Base-by-base conservation (phyloP, 2,113 vertebrate species). In the Geothlypis trichas region DNA sequence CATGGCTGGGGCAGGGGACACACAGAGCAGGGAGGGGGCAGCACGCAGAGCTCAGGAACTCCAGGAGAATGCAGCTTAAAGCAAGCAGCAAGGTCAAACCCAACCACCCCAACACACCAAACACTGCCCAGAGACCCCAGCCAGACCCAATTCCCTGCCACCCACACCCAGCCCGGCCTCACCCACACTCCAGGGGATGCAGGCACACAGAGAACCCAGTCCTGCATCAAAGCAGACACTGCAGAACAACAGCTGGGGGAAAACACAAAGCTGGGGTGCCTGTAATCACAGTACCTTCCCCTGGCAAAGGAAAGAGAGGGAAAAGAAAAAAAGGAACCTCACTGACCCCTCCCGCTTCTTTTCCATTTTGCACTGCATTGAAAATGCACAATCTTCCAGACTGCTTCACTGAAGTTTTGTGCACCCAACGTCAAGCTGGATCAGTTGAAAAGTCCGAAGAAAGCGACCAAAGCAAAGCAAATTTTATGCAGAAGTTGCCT, bases 11-110 rank as follows among this genome's bases (percentile, higher is more conserved):
- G 15, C 44, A 66, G 11, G 37, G 18, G 14, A 30, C 13, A 1
- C 5, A 62, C 15, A 1, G 0, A 10, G 7, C 47, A 2, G 0
- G 4, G 6, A 37, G n/a, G 0, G 2, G 2, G 21, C 57, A 51
- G 81, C 46, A 6, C 1, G 3, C 49, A 23, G 27, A 22, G 37
- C 4, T 8, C 6, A 1, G 5, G 7, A 72, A 2, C 67, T 9
- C 2, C 1, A 41, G 52, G 13, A 66, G 9, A 67, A 57, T 3
- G n/a, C 19, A 13, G 19, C 49, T 14, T 5, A 3, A 42, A 54
- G 7, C 28, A 72, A 23, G 24, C 1, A 21, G 39, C 55, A 17
- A 27, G 46, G 59, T 39, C 68, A 14, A 16, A 61, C 17, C 7
- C 37, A 63, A 24, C 37, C 12, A 30, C 15, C 20, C 30, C 61